These are phyloP conservation scores for Menura novaehollandiae DNA, from an alignment of 2,113 vertebrate species.

Conservation along the genomic window DNA sequence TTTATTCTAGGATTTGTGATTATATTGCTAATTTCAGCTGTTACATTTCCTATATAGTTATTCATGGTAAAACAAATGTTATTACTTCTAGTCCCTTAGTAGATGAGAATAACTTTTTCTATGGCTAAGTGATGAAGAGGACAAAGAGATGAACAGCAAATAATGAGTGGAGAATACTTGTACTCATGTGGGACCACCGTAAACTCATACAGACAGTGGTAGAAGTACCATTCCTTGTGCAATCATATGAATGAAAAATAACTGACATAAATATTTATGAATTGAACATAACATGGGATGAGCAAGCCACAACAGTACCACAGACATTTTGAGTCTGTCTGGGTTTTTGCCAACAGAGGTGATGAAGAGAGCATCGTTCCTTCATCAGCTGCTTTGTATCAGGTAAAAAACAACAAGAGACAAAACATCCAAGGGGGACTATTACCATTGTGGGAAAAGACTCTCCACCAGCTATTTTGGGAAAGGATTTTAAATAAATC, in stretches of 20 bases:
- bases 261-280: neutral
- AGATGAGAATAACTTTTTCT: neutral
- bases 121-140: neutral
- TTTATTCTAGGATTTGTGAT: neutral
- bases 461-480: neutral
- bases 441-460: neutral
- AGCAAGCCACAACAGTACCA: neutral
- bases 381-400: neutral
- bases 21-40: neutral
- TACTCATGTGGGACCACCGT: neutral
- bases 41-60: neutral
- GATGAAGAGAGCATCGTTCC: neutral
- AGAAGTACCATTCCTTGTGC: neutral
- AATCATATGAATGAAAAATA: neutral
- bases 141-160: neutral
- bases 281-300: neutral
- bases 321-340: neutral
- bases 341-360: neutral
- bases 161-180: neutral
- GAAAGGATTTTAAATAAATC: neutral
- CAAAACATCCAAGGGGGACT: neutral
- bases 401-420: neutral
- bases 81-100: neutral
- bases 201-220: neutral
- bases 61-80: neutral